Evolutionary conservation across 2,113 vertebrate genomes (phyloP).

Genomic region (Phocoena sinus): DNA sequence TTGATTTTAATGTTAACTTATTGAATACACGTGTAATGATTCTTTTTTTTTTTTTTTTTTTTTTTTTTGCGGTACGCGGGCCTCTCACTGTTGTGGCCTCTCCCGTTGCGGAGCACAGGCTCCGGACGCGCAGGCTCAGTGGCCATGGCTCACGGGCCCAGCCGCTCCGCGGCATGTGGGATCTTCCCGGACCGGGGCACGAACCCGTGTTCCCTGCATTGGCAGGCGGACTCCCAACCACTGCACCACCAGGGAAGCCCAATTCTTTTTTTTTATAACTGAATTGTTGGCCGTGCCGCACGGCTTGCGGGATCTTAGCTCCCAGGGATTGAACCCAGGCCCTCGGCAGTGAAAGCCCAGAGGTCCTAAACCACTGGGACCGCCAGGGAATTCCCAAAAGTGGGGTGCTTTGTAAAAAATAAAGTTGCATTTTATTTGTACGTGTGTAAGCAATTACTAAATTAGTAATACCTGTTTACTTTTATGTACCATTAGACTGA

Average conservation of each 20-base stretch:
- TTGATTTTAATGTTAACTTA: background rate
- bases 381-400: background rate
- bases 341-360: background rate
- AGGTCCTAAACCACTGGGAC: background rate
- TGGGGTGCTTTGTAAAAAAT: background rate
- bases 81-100: too few relatives aligned
- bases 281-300: background rate
- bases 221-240: too few relatives aligned
- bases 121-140: too few relatives aligned
- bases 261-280: background rate
- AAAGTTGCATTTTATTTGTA: background rate
- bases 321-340: background rate
- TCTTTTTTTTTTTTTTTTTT: background rate
- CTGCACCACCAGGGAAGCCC: too few relatives aligned
- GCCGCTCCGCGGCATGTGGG: too few relatives aligned
- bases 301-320: background rate
- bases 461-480: background rate
- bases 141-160: too few relatives aligned
- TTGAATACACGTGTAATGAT: background rate
- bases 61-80: too few relatives aligned
- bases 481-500: background rate
- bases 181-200: too few relatives aligned
- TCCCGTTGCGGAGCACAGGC: too few relatives aligned
- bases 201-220: too few relatives aligned
- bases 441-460: background rate